A percentile compares a stretch with the other conserved stretches of the same genome.
phyloP scores from a whole-genome alignment of 2,888 invertebrate genomes.

The Drosophila yooni region DNA sequence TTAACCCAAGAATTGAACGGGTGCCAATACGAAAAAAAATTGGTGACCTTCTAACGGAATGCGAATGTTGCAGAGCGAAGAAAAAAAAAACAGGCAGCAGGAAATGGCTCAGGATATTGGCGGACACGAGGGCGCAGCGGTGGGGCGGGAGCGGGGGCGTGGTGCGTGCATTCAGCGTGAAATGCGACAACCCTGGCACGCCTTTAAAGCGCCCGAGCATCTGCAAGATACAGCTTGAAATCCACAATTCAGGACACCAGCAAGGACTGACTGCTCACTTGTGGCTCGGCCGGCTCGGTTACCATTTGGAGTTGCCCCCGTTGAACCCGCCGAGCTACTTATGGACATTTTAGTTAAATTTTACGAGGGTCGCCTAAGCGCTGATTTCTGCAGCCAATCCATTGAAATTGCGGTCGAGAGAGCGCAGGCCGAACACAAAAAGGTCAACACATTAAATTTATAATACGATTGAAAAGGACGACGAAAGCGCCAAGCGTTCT shows the following conservation, averaged over 20 bases:
- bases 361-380: constrained; percentile 60
- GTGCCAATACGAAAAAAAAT: constrained; percentile 45
- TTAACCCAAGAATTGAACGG: constrained; percentile 69
- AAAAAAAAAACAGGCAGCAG: constrained; percentile 43
- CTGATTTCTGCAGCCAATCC: constrained; percentile 68
- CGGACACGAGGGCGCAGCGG: constrained; percentile 10
- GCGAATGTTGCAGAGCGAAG: constrained; percentile 11
- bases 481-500: constrained; percentile 4
- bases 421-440: constrained; percentile 52
- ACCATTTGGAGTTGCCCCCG: constrained; percentile 27
- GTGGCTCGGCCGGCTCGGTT: constrained; percentile 40
- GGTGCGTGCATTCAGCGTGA: constrained; percentile 62
- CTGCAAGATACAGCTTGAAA: constrained; percentile 41
- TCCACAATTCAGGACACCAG: neutral
- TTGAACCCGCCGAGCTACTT: constrained; percentile 54
- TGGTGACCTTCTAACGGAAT: constrained; percentile 63
- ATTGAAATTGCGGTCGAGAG: constrained; percentile 77
- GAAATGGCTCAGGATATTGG: constrained; percentile 75
- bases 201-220: constrained; percentile 45
- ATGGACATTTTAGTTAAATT: constrained; percentile 79
- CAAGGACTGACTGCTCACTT: constrained; percentile 43
- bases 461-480: constrained; percentile 75
- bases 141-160: constrained; percentile 14
- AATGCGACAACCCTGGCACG: constrained; percentile 59
- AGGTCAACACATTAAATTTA: constrained; percentile 78